Evolutionary conservation across 2,888 invertebrate genomes (phyloP).

Genomic region (Drosophila mettleri): DNA sequence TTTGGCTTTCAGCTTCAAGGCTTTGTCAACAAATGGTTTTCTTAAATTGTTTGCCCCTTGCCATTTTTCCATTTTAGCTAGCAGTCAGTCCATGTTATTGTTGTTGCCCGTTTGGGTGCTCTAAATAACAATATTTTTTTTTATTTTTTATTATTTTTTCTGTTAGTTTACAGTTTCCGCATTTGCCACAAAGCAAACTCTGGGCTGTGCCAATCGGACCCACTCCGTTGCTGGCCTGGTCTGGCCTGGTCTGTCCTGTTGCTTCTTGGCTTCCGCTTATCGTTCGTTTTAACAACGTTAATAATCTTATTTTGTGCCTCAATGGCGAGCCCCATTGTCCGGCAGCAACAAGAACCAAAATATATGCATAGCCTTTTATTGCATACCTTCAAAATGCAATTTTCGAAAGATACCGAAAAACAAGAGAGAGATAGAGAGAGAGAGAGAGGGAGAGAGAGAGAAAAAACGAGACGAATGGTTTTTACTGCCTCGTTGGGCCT

Average conservation of each 20-base stretch:
- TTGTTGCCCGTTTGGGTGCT: slow-evolving; percentile 43
- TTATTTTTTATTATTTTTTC: slow-evolving; percentile 12
- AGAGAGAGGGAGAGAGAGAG: not conserved
- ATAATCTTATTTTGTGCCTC: slow-evolving; percentile 78
- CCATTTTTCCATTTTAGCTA: slow-evolving; percentile 63
- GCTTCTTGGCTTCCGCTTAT: slow-evolving; percentile 57
- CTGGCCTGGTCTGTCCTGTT: slow-evolving; percentile 42
- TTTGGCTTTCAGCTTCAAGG: slow-evolving; percentile 46
- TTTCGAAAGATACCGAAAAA: slow-evolving; percentile 17
- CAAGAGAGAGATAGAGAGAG: not conserved
- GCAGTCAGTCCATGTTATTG: slow-evolving; percentile 23
- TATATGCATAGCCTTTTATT: slow-evolving; percentile 60
- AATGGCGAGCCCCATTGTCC: slow-evolving; percentile 62
- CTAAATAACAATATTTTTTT: slow-evolving; percentile 70
- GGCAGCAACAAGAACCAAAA: slow-evolving; percentile 31
- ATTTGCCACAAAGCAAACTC: slow-evolving; percentile 37
- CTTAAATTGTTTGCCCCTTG: slow-evolving; percentile 73
- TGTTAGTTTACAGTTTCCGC: slow-evolving; percentile 67
- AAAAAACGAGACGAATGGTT: not conserved
- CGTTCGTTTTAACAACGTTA: slow-evolving; percentile 75
- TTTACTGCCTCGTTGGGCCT: slow-evolving; percentile 22
- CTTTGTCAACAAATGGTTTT: slow-evolving; percentile 71
- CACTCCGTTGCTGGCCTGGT: not conserved
- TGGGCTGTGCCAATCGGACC: slow-evolving; percentile 53
- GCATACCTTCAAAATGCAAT: slow-evolving; percentile 51